Percentiles rank a stretch among this genome's conserved stretches.
Evolutionary conservation across 64 coral and sea anemone genomes (phyloP).

Genomic region (Exaiptasia diaphana): DNA sequence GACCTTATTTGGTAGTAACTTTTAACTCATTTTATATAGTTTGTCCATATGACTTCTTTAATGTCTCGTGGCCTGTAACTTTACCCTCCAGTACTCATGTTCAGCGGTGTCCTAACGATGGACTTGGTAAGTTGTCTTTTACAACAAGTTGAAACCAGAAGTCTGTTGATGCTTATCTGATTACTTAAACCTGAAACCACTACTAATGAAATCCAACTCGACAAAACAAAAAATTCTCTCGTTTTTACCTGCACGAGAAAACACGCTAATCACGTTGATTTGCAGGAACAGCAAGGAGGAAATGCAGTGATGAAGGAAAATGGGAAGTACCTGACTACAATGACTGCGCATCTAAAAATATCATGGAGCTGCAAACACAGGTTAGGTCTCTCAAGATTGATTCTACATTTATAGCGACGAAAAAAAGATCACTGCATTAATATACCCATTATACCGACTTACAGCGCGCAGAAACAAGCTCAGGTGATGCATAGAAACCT

Average conservation of each 20-base stretch:
- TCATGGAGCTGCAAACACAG: constrained; percentile 31
- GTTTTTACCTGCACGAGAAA: too few species aligned
- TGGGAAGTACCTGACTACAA: constrained; percentile 46
- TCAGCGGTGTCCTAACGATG: constrained; percentile 40
- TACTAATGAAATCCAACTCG: too few species aligned
- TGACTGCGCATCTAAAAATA: constrained; percentile 3
- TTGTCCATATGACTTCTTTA: constrained; percentile 48
- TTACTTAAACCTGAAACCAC: too few species aligned
- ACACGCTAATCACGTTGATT: too few species aligned
- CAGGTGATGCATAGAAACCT: too few species aligned
- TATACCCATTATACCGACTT: too few species aligned
- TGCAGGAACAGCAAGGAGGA: constrained; percentile 23
- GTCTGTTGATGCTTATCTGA: too few species aligned
- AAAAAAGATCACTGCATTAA: too few species aligned
- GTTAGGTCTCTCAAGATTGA: not conserved
- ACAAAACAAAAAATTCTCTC: too few species aligned
- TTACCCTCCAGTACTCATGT: not conserved
- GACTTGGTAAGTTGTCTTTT: not conserved
- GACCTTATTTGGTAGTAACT: too few species aligned
- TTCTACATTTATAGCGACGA: not conserved
- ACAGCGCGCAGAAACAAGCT: too few species aligned
- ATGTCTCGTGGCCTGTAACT: constrained; percentile 26
- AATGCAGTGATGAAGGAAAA: not conserved
- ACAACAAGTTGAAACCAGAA: too few species aligned
- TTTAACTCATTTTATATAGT: constrained; percentile 32